Evolutionary conservation across 2,113 vertebrate species (phyloP), one percentile per base, ranked within the genome.

Genomic region (Pangasianodon gigas): DNA sequence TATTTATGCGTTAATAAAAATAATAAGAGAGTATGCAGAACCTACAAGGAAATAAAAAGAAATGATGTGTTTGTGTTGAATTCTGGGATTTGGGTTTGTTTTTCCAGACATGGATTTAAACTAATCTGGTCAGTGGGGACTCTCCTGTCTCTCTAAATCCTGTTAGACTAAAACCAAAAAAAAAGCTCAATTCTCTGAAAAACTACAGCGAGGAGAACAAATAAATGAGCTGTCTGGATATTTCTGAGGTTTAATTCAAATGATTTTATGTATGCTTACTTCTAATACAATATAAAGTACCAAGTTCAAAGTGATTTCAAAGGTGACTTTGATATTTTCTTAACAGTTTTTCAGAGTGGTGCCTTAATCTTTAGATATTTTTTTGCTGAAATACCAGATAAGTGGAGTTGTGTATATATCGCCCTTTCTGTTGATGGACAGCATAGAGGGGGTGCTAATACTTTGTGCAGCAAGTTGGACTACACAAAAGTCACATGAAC

Each of bases 91-190:
- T 83, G 80, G n/a, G 4, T 37, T 58, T 83, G 52, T 83, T 84
- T 84, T 60, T 60, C 82, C 82, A 84, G 56, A 84, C 56, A 13
- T 84, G 82, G 82, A 84, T 84, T 84, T 84, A 84, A 26, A 60
- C 56, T 60, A 84, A 84, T 84, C 82, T 60, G 56, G 82, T 84
- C 54, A 84, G 19, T 21, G 10, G 52, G 81, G 81, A 58, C 58
- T 83, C 32, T 62, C 32, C 37, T 84, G 82, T 60, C 11, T 84
- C 21, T 0, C 37, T 16, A 60, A 84, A 60, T 44, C 82, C 82
- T 84, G 54, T 84, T 62, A 44, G 52, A 8, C 80, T 83, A 4
- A 37, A 54, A 54, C n/a, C 21, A 58, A 44, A 26, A 60, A 26
- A 60, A 60, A 60, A 44, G 56, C 56, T 60, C 1, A 3, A 7